Evolutionary conservation across 2,888 invertebrate species (phyloP), one percentile per base, ranked within the genome.

Genomic region (Polietes domitor): DNA sequence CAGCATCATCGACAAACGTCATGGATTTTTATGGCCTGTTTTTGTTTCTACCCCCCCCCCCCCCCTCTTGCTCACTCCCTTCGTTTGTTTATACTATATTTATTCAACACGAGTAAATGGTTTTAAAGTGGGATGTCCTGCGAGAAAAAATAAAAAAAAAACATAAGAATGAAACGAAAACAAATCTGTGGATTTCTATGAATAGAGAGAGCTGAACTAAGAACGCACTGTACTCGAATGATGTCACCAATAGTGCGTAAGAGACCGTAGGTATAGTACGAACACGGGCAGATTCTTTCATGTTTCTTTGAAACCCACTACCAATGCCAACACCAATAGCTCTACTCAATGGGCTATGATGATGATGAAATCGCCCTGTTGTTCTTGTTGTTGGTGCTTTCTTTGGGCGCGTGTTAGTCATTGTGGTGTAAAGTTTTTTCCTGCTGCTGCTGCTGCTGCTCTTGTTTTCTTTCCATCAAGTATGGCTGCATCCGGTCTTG

Each of bases 51-150:
- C 19, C 24, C 37, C 3, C 37, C 17, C 32, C n/a, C n/a, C 19
- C 24, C 7, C 17, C 19, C 32, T 65, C 2, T 24, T 43, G 15
- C 43, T 24, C 21, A 6, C 17, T 21, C 7, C 65, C 28, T 65
- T 41, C 43, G 68, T 68, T 68, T 6, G 28, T 74, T 61, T 26
- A 63, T 61, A 76, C 68, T 79, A 77, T 80, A 68, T 76, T 72
- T 76, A 32, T 15, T 43, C 10, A 61, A 76, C 0, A 65, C 50
- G 76, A 70, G 50, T 50, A 70, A 68, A 79, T 28, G 15, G 47
- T 43, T 83, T 77, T 74, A 65, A 77, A 83, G 80, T 83, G 80
- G 83, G 80, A 68, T 41, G 68, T 43, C 24, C 26, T 15, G 19
- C 15, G 17, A 10, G 4, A 68, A 65, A 43, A 43, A 65, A 65